Percentiles rank a stretch among this genome's conserved stretches.
These are phyloP conservation scores for Scalopus aquaticus DNA, from an alignment of 2,113 vertebrate genomes.

Conservation along the genomic window DNA sequence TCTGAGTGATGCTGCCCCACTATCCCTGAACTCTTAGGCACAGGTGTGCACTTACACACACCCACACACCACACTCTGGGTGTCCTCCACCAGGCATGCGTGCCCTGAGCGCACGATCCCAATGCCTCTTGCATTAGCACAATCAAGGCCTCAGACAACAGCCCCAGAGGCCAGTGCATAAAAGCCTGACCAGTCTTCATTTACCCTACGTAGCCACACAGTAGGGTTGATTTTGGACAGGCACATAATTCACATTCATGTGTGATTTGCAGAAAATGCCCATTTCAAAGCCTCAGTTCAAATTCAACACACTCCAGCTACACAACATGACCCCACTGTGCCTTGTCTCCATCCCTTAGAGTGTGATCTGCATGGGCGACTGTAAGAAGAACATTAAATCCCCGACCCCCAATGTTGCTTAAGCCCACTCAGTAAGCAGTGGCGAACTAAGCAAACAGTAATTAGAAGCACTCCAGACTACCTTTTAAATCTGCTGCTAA, in stretches of 20 bases:
- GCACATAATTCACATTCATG: not conserved
- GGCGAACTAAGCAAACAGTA: conserved; percentile 36
- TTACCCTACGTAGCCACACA: not conserved
- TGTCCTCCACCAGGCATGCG: no score
- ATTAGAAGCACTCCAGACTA: conserved; percentile 71
- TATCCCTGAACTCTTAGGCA: no score
- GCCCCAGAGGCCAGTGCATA: no score
- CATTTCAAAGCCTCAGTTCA: conserved; percentile 22
- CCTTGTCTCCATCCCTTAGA: not conserved
- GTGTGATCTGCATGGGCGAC: conserved; percentile 49
- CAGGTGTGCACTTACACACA: no score
- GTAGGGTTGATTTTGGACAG: not conserved
- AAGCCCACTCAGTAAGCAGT: conserved; percentile 60
- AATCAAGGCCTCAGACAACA: no score
- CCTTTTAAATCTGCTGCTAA: conserved; percentile 72
- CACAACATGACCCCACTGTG: not conserved
- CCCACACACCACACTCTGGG: no score
- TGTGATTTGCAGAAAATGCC: not conserved
- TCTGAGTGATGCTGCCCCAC: no score
- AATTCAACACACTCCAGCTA: not conserved
- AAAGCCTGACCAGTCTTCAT: no score
- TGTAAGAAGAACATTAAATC: conserved; percentile 41
- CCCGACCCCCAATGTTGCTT: conserved; percentile 26
- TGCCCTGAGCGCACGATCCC: no score
- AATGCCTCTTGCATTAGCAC: no score